Evolutionary conservation across 2,888 invertebrate genomes (phyloP).

Genomic region (Drosophila fungiperda): DNA sequence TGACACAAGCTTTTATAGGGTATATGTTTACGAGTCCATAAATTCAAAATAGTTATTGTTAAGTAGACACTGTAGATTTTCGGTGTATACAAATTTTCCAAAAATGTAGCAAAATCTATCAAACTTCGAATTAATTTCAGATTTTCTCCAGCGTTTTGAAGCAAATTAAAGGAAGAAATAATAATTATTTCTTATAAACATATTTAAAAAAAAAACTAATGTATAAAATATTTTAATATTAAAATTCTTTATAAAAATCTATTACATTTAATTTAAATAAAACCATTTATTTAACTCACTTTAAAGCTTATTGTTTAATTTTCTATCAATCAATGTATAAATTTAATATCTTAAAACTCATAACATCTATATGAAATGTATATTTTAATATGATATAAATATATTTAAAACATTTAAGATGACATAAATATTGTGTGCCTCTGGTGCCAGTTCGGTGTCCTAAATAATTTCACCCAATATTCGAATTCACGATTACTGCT

Average conservation of each 20-base stretch:
- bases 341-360: not conserved
- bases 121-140: not conserved
- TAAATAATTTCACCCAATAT: slow-evolving; percentile 40
- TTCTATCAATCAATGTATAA: not conserved
- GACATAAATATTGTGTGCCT: slow-evolving; percentile 33
- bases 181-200: not conserved
- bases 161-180: too few species aligned
- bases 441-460: slow-evolving; percentile 16
- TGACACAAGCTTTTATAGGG: slow-evolving; percentile 39
- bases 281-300: too few species aligned
- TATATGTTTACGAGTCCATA: slow-evolving; percentile 11
- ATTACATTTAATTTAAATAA: too few species aligned
- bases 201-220: not conserved
- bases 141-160: not conserved
- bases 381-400: not conserved
- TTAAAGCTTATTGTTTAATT: not conserved
- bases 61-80: not conserved
- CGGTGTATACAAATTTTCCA: not conserved
- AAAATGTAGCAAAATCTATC: not conserved
- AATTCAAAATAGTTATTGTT: slow-evolving; percentile 4
- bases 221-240: not conserved
- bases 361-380: not conserved
- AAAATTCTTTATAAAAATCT: not conserved
- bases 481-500: slow-evolving; percentile 22
- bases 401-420: slow-evolving; percentile 28